Base-by-base conservation (phyloP, 2,888 invertebrate genomes). In the Cryptops parisi region DNA sequence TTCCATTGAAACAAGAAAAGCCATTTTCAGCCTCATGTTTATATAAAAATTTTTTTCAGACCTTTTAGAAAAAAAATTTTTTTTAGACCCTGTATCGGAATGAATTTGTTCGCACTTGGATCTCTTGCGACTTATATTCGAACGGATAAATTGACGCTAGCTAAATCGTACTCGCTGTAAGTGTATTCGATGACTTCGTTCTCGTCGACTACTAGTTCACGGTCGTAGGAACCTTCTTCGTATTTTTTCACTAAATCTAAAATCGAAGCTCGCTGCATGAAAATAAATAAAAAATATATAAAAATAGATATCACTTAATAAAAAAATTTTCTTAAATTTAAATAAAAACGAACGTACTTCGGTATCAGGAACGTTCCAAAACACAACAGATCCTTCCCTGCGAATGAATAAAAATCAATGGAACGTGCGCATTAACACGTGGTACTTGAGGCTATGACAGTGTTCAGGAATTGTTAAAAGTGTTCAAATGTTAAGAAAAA, bases 311-410 rank as follows among this genome's bases (percentile, higher is more conserved):
- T 3, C 6, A 25, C 22, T 24, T 23, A 17, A n/a, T 49, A 24
- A 2, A 54, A 43, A 50, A 44, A 44, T 23, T 15, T 15, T 12
- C 12, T 46, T 9, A 15, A 12, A 46, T 22, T 46, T 15, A 46
- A 49, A n/a, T 33, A 22, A 39, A 49, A 49, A 49, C 19, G 6
- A 38, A 49, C 25, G 53, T 52, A 61, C 62, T 51, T 91, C 91
- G 52, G 84, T 63, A 59, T 87, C 84, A 0, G 81, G 76, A 62
- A 87, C 79, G 68, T 91, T 91, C 91, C 91, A 91, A 68, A 93
- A 80, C 0, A 93, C 87, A 0, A 87, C 79, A 2, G 84, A 82
- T 1, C 96, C 96, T 68, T 93, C 90, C 33, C 85, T 69, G 58
- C 55, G 64, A 62, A 5, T 54, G 55, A 47, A 45, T 54, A 53